A percentile compares a stretch with the other conserved stretches of the same genome.
Conservation (phyloP, 2,113 vertebrate species). For the Actenoides hombroni region DNA sequence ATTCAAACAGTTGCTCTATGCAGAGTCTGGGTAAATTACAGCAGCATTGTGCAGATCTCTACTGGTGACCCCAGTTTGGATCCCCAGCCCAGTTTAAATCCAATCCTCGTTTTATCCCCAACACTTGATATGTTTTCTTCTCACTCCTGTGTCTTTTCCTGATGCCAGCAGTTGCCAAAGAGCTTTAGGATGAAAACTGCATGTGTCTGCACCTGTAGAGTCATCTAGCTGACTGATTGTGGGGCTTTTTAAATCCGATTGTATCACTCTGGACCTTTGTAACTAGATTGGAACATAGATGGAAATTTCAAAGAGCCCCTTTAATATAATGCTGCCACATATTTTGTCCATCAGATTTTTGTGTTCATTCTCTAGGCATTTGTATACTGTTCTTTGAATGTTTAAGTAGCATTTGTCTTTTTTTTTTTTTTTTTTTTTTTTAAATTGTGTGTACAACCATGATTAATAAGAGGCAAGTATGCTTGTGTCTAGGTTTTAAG, state of each 20-base stretch:
- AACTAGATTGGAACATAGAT: not conserved
- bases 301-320: not conserved
- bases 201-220: not conserved
- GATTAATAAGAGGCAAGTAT: not conserved
- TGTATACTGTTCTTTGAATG: not conserved
- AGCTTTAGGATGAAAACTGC: not conserved
- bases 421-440: not conserved
- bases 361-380: not conserved
- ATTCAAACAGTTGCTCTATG: not conserved
- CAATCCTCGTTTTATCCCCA: not conserved
- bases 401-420: not conserved
- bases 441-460: not conserved
- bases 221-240: not conserved
- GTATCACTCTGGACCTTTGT: not conserved
- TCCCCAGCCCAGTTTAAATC: not conserved
- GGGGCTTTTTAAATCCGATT: not conserved
- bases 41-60: not conserved
- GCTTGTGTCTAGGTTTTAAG: not conserved
- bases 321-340: not conserved
- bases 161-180: not conserved
- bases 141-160: not conserved
- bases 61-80: not conserved
- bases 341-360: not conserved
- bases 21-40: not conserved
- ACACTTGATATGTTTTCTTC: not conserved